phyloP scores from a whole-genome alignment of 2,113 vertebrate species.

The Trogon surrucura region DNA sequence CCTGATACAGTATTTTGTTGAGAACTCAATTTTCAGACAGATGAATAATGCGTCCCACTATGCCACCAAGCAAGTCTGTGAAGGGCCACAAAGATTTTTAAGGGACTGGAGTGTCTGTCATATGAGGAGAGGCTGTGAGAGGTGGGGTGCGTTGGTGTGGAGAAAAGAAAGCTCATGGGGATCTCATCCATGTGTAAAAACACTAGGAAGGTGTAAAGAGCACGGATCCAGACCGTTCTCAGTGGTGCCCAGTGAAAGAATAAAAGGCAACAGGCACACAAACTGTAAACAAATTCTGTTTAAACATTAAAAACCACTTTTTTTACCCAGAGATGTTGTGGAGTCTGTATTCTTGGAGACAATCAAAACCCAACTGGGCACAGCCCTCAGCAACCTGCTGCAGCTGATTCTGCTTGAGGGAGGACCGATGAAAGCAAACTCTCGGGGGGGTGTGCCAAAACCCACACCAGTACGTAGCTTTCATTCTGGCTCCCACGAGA shows the following conservation, averaged over 20 bases:
- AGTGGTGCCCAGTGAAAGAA: not conserved
- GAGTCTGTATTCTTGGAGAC: not conserved
- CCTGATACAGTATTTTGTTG: not conserved
- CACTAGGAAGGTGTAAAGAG: not conserved
- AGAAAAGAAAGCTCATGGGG: not conserved
- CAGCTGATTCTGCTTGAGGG: not conserved
- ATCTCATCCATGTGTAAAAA: not conserved
- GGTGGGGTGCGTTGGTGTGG: not conserved
- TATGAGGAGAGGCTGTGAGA: not conserved
- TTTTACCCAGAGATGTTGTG: not conserved
- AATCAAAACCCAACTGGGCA: not conserved
- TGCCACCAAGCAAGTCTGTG: not conserved
- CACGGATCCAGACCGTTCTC: not conserved
- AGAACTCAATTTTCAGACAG: not conserved
- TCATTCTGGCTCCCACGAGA: not conserved
- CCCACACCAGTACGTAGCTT: not conserved
- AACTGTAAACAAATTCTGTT: not conserved
- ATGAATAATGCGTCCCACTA: not conserved
- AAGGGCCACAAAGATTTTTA: not conserved
- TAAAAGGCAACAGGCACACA: not conserved
- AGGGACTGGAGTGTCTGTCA: not conserved
- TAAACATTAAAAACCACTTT: not conserved
- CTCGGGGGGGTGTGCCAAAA: not conserved
- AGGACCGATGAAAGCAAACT: not conserved
- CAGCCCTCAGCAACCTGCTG: not conserved